A percentile compares a stretch with the other conserved stretches of the same genome.
Evolutionary conservation across 2,113 vertebrate species (phyloP).

Genomic region (Okapia johnstoni): DNA sequence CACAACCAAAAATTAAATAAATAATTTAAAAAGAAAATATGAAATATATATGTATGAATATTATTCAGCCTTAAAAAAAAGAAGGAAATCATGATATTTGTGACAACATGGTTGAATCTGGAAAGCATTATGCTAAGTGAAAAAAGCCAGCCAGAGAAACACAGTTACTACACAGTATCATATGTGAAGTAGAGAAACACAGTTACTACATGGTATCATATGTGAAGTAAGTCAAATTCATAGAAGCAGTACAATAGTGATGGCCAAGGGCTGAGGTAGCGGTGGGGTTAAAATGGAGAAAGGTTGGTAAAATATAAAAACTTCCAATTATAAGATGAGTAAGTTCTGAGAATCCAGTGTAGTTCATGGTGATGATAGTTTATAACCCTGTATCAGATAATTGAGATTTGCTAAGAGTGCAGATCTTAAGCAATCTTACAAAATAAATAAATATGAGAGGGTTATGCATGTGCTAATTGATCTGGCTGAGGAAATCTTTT

Average conservation of each 20-base stretch:
- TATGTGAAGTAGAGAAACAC: not conserved
- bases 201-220: not conserved
- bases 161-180: no score
- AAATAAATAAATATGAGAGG: not conserved
- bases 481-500: not conserved
- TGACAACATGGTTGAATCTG: not conserved
- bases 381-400: not conserved
- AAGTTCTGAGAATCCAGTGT: not conserved
- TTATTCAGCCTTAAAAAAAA: not conserved
- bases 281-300: not conserved
- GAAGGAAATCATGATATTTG: not conserved
- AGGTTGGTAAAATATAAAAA: not conserved
- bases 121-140: not conserved
- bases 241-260: not conserved
- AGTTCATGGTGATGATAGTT: not conserved
- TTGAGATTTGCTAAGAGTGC: not conserved
- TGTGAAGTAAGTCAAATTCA: not conserved
- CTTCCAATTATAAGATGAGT: not conserved
- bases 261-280: accelerated
- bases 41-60: not conserved
- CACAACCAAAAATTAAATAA: not conserved
- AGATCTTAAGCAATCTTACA: not conserved
- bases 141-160: not conserved
- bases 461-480: not conserved
- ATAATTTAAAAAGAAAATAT: not conserved